Conservation (phyloP, 1,140 invertebrate genomes). For the Scaptomyza hsui region DNA sequence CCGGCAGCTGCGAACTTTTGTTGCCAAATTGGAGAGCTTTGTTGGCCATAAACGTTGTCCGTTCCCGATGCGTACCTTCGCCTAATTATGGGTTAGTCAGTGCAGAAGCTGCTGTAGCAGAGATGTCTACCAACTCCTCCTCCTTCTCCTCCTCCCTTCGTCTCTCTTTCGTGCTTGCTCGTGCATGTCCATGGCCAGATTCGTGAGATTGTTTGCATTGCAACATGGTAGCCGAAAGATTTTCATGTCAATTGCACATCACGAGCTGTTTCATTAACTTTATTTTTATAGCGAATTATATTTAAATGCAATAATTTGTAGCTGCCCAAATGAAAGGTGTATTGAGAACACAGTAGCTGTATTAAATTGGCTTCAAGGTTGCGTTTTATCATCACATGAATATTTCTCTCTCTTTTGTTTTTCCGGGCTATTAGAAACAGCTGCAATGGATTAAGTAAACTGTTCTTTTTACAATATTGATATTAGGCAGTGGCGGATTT, state of each 20-base stretch:
- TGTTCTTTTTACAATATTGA: too few relatives aligned
- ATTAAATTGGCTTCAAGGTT: slow-evolving; percentile 61
- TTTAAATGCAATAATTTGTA: slow-evolving; percentile 75
- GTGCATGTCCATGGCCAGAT: slow-evolving; percentile 13
- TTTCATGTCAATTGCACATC: slow-evolving; percentile 78
- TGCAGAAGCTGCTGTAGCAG: slow-evolving; percentile 1
- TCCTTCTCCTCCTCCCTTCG: neutral
- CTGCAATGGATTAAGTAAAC: neutral
- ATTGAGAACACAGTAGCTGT: neutral
- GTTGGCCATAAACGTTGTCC: slow-evolving; percentile 53
- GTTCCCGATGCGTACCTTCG: neutral
- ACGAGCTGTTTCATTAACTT: slow-evolving; percentile 69
- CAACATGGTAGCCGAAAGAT: slow-evolving; percentile 18
- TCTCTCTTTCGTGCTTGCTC: slow-evolving; percentile 44
- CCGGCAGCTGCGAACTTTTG: slow-evolving; percentile 52
- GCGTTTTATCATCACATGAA: neutral
- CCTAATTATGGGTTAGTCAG: slow-evolving; percentile 67
- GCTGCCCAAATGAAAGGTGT: slow-evolving; percentile 46
- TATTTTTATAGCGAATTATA: slow-evolving; percentile 76
- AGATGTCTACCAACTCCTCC: slow-evolving; percentile 1
- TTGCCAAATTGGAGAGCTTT: slow-evolving; percentile 63
- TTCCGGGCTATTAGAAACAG: neutral
- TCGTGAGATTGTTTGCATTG: slow-evolving; percentile 59
- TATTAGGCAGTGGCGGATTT: too few relatives aligned
- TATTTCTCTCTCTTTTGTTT: neutral